These are phyloP conservation scores for Diprion similis DNA, from an alignment of 1,140 invertebrate genomes.

Conservation along the genomic window DNA sequence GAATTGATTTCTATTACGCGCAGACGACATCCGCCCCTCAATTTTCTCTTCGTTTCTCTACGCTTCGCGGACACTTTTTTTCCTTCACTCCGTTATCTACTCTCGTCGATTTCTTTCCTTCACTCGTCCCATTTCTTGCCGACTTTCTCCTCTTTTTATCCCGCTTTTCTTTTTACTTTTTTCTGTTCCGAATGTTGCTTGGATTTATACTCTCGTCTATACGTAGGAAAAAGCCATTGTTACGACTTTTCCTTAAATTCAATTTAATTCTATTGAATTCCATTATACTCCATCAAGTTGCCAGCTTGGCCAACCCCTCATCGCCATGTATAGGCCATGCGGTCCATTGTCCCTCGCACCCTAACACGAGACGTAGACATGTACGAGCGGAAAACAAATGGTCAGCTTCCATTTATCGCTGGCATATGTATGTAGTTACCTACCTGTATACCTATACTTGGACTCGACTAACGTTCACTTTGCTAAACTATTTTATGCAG, in stretches of 20 bases:
- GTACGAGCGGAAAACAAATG: not conserved
- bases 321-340: not conserved
- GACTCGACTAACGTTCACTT: no score
- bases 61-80: no score
- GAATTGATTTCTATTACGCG: no score
- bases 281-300: not conserved
- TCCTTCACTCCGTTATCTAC: no score
- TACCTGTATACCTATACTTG: no score
- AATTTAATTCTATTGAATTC: conserved; percentile 2
- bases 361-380: not conserved
- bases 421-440: no score
- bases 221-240: not conserved
- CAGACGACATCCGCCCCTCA: no score
- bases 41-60: no score
- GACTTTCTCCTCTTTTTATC: not conserved
- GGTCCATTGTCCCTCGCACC: not conserved
- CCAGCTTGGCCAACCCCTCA: not conserved
- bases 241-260: not conserved
- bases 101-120: not conserved
- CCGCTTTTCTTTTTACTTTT: not conserved
- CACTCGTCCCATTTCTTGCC: not conserved
- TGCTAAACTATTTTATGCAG: no score
- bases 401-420: not conserved
- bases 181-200: not conserved
- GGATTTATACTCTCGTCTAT: no score